Percentiles rank a stretch among this genome's conserved stretches.
These are phyloP conservation scores for Campaea margaritaria DNA, from an alignment of 2,888 invertebrate genomes.

Conservation along the genomic window DNA sequence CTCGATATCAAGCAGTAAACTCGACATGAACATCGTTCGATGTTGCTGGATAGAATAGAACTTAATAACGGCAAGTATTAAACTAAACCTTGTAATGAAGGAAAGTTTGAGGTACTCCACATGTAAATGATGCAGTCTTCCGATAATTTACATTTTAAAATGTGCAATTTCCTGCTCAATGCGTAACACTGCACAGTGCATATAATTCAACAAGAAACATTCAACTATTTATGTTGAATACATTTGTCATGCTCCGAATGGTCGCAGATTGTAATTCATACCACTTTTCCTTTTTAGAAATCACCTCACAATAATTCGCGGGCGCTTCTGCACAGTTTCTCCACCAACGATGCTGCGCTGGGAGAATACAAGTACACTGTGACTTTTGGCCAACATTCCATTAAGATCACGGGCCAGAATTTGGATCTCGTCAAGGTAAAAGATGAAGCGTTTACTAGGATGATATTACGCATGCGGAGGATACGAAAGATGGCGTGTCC, in stretches of 20 bases:
- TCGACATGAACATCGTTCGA: too few relatives aligned
- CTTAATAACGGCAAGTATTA: too few relatives aligned
- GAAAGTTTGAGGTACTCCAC: too few relatives aligned
- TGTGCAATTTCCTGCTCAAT: not conserved
- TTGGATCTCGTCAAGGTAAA: constrained; percentile 92
- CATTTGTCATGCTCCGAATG: constrained; percentile 25
- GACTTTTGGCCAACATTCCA: constrained; percentile 91
- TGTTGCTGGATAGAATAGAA: too few relatives aligned
- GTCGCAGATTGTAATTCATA: constrained; percentile 13
- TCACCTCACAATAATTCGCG: constrained; percentile 85
- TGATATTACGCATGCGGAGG: too few relatives aligned
- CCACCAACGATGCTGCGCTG: constrained; percentile 92
- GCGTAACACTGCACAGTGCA: not conserved
- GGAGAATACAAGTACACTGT: constrained; percentile 96
- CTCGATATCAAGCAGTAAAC: too few relatives aligned
- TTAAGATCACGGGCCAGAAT: constrained; percentile 94
- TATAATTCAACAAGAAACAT: constrained; percentile 6
- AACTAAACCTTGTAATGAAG: too few relatives aligned
- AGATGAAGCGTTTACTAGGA: too few relatives aligned
- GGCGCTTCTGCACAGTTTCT: constrained; percentile 90
- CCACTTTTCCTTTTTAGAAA: constrained; percentile 62
- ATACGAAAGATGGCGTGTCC: too few relatives aligned
- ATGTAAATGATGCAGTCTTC: too few relatives aligned
- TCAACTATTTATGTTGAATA: constrained; percentile 14
- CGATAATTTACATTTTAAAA: too few relatives aligned